Percentiles rank a stretch among this genome's conserved stretches.
These are phyloP conservation scores for Resseliella maxima DNA, from an alignment of 2,888 invertebrate genomes.

Conservation along the genomic window DNA sequence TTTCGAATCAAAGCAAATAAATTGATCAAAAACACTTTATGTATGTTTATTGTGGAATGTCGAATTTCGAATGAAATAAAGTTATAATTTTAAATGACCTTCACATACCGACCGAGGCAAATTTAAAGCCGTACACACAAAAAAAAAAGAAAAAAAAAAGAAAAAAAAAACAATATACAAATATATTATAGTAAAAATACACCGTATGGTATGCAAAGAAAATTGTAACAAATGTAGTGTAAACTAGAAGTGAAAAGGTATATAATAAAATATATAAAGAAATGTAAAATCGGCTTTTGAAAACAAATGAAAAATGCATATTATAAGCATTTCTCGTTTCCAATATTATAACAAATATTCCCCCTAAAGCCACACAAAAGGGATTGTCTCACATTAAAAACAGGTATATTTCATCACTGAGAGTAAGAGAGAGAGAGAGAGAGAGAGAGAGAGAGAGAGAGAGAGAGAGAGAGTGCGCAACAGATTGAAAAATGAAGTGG, in stretches of 20 bases:
- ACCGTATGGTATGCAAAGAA: slow-evolving; percentile 14
- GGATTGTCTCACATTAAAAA: slow-evolving; percentile 15
- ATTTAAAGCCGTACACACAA: neutral
- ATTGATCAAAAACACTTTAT: neutral
- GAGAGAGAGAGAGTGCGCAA: too few species aligned
- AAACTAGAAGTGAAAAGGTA: neutral
- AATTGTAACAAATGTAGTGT: neutral
- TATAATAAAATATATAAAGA: neutral
- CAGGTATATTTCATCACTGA: neutral
- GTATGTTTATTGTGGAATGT: neutral
- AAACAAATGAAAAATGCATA: neutral
- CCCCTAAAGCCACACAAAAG: neutral
- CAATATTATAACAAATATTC: neutral
- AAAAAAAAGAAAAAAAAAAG: too few species aligned
- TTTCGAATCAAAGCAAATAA: neutral
- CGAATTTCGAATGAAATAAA: slow-evolving; percentile 42
- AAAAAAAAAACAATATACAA: neutral
- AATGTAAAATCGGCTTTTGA: neutral
- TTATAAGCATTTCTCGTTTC: neutral
- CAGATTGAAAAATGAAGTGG: neutral
- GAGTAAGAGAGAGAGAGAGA: too few species aligned
- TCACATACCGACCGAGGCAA: slow-evolving; percentile 41
- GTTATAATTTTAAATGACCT: slow-evolving; percentile 54
- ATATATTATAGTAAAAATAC: slow-evolving; percentile 3
- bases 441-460: too few species aligned